phyloP scores from a whole-genome alignment of 2,888 invertebrate genomes.

The Pedicia rivosa region DNA sequence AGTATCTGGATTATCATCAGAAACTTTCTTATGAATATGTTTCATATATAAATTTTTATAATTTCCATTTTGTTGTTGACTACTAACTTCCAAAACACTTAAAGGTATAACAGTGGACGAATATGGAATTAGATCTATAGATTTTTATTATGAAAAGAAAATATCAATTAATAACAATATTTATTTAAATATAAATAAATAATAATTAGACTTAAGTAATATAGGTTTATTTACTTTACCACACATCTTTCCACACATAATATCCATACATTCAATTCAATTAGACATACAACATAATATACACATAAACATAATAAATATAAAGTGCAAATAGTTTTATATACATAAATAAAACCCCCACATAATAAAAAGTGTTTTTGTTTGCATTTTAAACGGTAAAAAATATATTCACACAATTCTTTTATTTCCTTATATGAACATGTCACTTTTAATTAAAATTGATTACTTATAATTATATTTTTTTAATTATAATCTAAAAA shows the following conservation, averaged over 20 bases:
- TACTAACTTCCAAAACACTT: conserved; percentile 41
- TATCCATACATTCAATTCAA: too few species aligned
- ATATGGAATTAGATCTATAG: conserved; percentile 42
- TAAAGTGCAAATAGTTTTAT: too few species aligned
- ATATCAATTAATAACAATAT: conserved; percentile 6
- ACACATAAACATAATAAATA: too few species aligned
- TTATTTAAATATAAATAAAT: not conserved
- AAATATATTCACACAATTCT: not conserved
- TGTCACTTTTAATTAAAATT: not conserved
- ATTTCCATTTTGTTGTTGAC: conserved; percentile 31
- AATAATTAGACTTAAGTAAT: not conserved
- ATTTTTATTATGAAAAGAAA: conserved; percentile 3
- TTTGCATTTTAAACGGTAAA: too few species aligned
- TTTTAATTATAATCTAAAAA: not conserved
- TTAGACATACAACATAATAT: not conserved
- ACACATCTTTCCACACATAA: not conserved
- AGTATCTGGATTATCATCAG: conserved; percentile 21
- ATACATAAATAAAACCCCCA: too few species aligned
- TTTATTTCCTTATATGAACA: not conserved
- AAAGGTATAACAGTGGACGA: conserved; percentile 50
- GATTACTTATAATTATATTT: not conserved
- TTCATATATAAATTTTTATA: conserved; percentile 29
- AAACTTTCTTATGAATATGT: conserved; percentile 27
- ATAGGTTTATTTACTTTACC: not conserved
- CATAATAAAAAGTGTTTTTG: too few species aligned